Conservation (phyloP, 2,797 vertebrate species). For the Siniperca obscura region DNA sequence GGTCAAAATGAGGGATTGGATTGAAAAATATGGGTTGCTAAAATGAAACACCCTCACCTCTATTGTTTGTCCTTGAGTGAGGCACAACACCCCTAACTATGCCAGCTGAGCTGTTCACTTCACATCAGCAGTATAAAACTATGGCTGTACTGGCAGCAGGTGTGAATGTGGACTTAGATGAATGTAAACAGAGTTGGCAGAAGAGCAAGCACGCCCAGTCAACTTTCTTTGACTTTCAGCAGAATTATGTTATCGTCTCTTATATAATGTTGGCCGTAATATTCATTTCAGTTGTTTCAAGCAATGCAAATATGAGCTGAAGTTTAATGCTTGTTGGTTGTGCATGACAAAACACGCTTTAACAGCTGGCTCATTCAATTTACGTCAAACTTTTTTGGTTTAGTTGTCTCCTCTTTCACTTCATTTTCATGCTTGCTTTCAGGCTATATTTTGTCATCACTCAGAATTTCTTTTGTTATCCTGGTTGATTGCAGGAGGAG, state of each 20-base stretch:
- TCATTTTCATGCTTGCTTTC: slow-evolving; percentile 31
- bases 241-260: slow-evolving; percentile 40
- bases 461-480: background rate
- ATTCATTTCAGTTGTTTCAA: slow-evolving; percentile 65
- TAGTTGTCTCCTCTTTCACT: slow-evolving; percentile 17
- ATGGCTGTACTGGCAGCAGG: slow-evolving; percentile 33
- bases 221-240: slow-evolving; percentile 52
- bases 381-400: slow-evolving; percentile 48
- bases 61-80: slow-evolving; percentile 33
- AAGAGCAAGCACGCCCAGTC: slow-evolving; percentile 40
- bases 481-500: background rate
- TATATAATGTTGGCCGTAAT: slow-evolving; percentile 55
- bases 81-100: slow-evolving; percentile 2
- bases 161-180: slow-evolving; percentile 47
- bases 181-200: slow-evolving; percentile 41
- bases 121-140: slow-evolving; percentile 5
- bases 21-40: slow-evolving; percentile 5
- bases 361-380: slow-evolving; percentile 71
- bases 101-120: slow-evolving; percentile 20
- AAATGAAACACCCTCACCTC: slow-evolving; percentile 9
- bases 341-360: slow-evolving; percentile 68
- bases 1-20: background rate
- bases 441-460: slow-evolving; percentile 28
- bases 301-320: slow-evolving; percentile 63
- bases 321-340: slow-evolving; percentile 61